Evolutionary conservation across 2,113 vertebrate genomes (phyloP), one percentile per base, ranked within the genome.

Genomic region (Chiloscyllium plagiosum): DNA sequence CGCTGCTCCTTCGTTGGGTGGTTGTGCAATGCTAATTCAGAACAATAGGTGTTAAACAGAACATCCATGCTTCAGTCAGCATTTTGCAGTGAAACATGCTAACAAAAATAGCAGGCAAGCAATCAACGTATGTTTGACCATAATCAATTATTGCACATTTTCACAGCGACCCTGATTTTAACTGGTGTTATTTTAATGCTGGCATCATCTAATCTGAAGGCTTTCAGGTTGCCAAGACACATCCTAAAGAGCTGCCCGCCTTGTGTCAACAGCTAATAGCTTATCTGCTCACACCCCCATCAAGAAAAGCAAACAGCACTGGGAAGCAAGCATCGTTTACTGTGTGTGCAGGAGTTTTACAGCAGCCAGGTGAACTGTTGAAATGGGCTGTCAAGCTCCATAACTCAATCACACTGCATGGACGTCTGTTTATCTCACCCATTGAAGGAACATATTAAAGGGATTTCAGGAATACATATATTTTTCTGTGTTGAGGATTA

Each of bases 261-360:
- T 70, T 95, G 68, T 95, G 94, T 95, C 94, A 95, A 76, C 47
- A 95, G 29, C 94, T 95, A 72, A 95, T 95, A 29, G 26, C 68
- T 95, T 47, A 95, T 95, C 94, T 72, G 42, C 24, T 95, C 94
- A 70, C 42, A 95, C 42, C 69, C 93, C 24, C 26, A 95, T 33
- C 26, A 52, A 50, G 66, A 26, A 72, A 72, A 95, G 69, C 94
- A 95, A 95, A 95, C 69, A 70, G 7, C 37, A 50, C 42, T 69
- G 42, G 2, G 26, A 72, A 26, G 42, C 8, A 52, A 66, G 47
- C 42, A 50, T 52, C 26, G 52, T 13, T 95, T 95, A 72, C 68
- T 47, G 68, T 50, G 47, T 95, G 69, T 29, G 12, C 26, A 19
- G 37, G 12, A 52, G 94, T 42, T 47, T 72, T 76, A 1, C 33